Evolutionary conservation across 2,888 invertebrate genomes (phyloP), one percentile per base, ranked within the genome.

Genomic region (Ennomos erosarius): DNA sequence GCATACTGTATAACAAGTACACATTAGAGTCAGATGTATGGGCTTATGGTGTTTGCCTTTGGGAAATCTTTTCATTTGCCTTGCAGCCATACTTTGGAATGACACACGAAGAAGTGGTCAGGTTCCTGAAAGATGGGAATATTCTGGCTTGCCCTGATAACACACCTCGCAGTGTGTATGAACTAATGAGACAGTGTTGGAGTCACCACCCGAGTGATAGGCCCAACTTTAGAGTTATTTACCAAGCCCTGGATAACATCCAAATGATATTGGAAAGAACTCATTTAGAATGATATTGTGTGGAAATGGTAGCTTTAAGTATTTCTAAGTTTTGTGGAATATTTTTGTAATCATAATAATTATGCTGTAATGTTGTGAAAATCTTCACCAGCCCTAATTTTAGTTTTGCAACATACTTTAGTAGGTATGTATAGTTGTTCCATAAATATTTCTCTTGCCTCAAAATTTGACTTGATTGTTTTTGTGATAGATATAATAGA

Each of bases 1-100:
- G 98, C 86, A 98, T 99, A 83, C 93, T 99, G 53, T 98, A 98
- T 84, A 99, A 98, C 87, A 98, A 98, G 85, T 99, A 98, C 87
- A 98, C 99, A 10, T 94, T 97, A 63, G 98, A 99, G 84, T 98
- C 98, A 10, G 99, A 99, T 89, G 98, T 99, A 1, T 99, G 99
- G 99, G 98, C 99, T 10, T 99, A 97, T 90, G 99, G 98, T 51
- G 98, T 99, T 12, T 97, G 98, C 78, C 92, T 99, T 43, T 99
- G 99, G 99, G 99, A 99, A 90, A 97, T 99, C 79, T 99, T 98
- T 86, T 97, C 98, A 46, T 99, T 98, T 88, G 98, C 98, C 26
- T 93, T 98, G 63, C 99, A 99, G 86, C 99, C 99, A 9, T 99
- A 99, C 81, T 98, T 98, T 84, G 99, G 98, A 6, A 97, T 98